Evolutionary conservation across 2,888 invertebrate genomes (phyloP).

Genomic region (Osmoderma eremita): DNA sequence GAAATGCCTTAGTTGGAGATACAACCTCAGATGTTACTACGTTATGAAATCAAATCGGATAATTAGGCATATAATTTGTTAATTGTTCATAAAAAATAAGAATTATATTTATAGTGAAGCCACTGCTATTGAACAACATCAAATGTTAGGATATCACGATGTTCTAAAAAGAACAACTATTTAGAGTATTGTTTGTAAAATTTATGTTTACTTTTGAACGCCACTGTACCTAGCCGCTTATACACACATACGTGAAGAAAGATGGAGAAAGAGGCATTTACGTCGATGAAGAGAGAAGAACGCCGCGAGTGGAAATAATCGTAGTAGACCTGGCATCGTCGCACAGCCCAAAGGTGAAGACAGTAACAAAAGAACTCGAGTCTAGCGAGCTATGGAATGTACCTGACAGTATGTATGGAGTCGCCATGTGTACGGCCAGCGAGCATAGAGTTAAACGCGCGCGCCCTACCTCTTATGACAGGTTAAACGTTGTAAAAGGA

Average conservation of each 20-base stretch:
- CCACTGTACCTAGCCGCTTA: not conserved
- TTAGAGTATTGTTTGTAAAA: too few relatives aligned
- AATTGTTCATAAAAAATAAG: too few relatives aligned
- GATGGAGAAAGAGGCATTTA: not conserved
- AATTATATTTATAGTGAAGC: too few relatives aligned
- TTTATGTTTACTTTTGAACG: not conserved
- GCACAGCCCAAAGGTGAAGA: slow-evolving; percentile 46
- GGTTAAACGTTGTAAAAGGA: slow-evolving; percentile 37
- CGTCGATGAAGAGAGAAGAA: not conserved
- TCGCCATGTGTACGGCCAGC: slow-evolving; percentile 19
- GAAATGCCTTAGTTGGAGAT: too few relatives aligned
- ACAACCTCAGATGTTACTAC: too few relatives aligned
- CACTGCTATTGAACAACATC: too few relatives aligned
- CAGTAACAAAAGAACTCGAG: slow-evolving; percentile 48
- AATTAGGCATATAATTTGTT: too few relatives aligned
- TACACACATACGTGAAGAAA: not conserved
- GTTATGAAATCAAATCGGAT: too few relatives aligned
- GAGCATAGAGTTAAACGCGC: slow-evolving; percentile 34
- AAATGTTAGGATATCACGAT: too few relatives aligned
- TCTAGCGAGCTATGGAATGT: slow-evolving; percentile 47
- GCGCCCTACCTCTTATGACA: slow-evolving; percentile 40
- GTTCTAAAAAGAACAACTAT: too few relatives aligned
- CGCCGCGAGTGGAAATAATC: not conserved
- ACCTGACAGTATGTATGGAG: slow-evolving; percentile 42
- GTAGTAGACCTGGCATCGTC: slow-evolving; percentile 43